Percentiles rank a stretch among this genome's conserved stretches.
Conservation (phyloP, 2,797 vertebrate species). For the Micropoecilia bifurca region DNA sequence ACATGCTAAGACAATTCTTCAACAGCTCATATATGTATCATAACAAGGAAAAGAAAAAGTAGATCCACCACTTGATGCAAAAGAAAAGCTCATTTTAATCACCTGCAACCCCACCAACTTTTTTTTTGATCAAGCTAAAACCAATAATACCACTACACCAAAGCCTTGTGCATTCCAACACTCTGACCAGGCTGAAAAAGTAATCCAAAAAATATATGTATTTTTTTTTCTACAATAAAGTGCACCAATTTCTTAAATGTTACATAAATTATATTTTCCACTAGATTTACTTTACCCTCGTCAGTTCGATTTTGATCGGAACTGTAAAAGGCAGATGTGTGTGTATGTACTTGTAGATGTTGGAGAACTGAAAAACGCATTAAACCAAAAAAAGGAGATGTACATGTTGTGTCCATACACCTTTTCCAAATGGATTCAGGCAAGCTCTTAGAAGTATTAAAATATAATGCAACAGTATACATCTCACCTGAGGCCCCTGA, state of each 20-base stretch:
- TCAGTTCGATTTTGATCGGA: conserved; percentile 87
- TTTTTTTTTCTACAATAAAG: conserved; percentile 87
- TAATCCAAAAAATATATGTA: conserved; percentile 83
- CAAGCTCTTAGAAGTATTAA: conserved; percentile 23
- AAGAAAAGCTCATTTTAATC: conserved; percentile 71
- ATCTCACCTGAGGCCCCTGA: conserved; percentile 2
- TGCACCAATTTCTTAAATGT: conserved; percentile 88
- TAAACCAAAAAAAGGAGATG: conserved; percentile 38
- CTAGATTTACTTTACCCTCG: conserved; percentile 94
- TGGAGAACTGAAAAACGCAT: neutral
- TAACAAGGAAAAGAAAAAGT: neutral
- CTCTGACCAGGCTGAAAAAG: conserved; percentile 69
- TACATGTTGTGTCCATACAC: conserved; percentile 65
- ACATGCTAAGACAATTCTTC: conserved; percentile 69
- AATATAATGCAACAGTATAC: conserved; percentile 31
- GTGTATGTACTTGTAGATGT: neutral
- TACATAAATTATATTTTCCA: conserved; percentile 98
- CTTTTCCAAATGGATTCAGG: conserved; percentile 17
- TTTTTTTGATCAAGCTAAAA: conserved; percentile 48
- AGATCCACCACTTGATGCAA: conserved; percentile 32
- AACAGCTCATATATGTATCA: neutral
- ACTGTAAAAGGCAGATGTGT: conserved; percentile 71
- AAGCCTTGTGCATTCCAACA: conserved; percentile 57
- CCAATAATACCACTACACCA: conserved; percentile 65
- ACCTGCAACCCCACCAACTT: conserved; percentile 20